Percentiles rank a stretch among this genome's conserved stretches.
phyloP scores from a whole-genome alignment of 2,797 vertebrate genomes.

The Bradypodion ventrale region DNA sequence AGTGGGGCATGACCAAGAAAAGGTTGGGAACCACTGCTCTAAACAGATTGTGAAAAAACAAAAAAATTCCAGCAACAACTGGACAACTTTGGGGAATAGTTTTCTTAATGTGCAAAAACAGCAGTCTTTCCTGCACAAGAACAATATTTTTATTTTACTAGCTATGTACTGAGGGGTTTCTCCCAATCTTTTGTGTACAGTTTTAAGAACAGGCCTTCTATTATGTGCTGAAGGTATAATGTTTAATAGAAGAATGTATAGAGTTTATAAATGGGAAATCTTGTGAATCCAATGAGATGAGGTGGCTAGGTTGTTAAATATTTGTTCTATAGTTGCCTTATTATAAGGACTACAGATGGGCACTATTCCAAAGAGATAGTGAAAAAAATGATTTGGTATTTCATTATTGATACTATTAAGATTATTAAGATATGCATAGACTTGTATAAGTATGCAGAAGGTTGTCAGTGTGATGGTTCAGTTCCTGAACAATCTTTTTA shows the following conservation, averaged over 20 bases:
- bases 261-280: background rate
- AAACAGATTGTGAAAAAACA: conserved; percentile 52
- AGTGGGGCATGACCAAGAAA: too few relatives aligned
- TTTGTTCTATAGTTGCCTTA: conserved; percentile 15
- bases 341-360: conserved; percentile 15
- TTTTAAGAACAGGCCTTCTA: conserved; percentile 37
- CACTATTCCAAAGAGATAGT: conserved; percentile 10
- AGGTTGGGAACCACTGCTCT: too few relatives aligned
- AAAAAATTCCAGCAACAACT: conserved; percentile 48
- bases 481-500: background rate
- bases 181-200: conserved; percentile 43
- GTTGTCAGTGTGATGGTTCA: background rate
- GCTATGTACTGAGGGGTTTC: conserved; percentile 28
- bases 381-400: conserved; percentile 8
- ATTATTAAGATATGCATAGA: conserved; percentile 1
- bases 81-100: conserved; percentile 41
- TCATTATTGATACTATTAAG: conserved; percentile 33
- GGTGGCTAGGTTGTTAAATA: background rate
- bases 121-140: conserved; percentile 54
- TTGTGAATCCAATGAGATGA: conserved; percentile 11
- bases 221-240: conserved; percentile 24
- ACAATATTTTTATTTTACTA: conserved; percentile 31
- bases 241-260: conserved; percentile 16
- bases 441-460: background rate
- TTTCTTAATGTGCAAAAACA: conserved; percentile 49